phyloP scores from a whole-genome alignment of 2,888 invertebrate genomes.

The Syritta pipiens region DNA sequence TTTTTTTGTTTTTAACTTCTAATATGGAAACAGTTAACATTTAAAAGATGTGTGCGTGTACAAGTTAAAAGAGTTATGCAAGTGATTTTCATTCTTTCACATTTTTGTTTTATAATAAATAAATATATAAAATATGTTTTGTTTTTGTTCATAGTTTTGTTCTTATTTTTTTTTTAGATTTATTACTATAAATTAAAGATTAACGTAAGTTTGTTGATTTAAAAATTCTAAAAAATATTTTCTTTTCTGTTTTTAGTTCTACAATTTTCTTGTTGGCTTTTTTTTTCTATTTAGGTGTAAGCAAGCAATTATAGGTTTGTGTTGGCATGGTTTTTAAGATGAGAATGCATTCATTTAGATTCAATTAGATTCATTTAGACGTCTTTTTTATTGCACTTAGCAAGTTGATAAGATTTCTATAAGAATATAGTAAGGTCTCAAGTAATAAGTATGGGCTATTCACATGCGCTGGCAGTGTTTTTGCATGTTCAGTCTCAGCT shows the following conservation, averaged over 20 bases:
- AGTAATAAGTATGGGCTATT: too few species aligned
- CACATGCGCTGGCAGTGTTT: too few species aligned
- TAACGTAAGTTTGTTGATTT: background rate
- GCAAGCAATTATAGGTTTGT: too few species aligned
- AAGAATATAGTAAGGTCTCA: too few species aligned
- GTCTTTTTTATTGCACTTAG: too few species aligned
- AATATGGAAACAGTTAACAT: conserved; percentile 40
- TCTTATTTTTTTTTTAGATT: background rate
- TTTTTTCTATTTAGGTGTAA: too few species aligned
- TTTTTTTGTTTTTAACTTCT: conserved; percentile 29
- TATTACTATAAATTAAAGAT: background rate
- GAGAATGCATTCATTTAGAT: too few species aligned
- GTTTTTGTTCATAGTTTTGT: background rate
- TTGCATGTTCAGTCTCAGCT: too few species aligned
- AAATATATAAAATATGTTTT: conserved; percentile 25
- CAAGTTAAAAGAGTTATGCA: conserved; percentile 36
- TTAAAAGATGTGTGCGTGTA: conserved; percentile 42
- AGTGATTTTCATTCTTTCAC: conserved; percentile 12
- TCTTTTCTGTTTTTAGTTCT: background rate
- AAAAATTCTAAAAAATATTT: conserved; percentile 6
- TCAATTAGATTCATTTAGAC: too few species aligned
- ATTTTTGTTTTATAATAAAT: conserved; percentile 23
- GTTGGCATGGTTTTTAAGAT: too few species aligned
- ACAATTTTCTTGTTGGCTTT: background rate
- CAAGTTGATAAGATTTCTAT: too few species aligned